phyloP scores from a whole-genome alignment of 2,888 invertebrate genomes.

The Argynnis bischoffii region DNA sequence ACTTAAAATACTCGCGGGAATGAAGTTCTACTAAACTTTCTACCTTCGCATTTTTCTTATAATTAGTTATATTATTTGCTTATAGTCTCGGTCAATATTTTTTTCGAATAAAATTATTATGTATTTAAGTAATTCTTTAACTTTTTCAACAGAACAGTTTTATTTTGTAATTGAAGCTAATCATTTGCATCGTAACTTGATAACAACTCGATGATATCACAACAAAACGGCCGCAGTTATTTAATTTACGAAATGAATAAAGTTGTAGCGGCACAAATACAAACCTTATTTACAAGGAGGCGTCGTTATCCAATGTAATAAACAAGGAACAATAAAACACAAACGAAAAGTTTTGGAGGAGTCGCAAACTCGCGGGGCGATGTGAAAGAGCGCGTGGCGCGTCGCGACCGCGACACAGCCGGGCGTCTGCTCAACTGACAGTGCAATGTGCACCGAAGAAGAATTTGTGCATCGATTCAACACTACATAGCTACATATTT shows the following conservation, averaged over 20 bases:
- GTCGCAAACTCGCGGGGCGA: slow-evolving; percentile 31
- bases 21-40: background rate
- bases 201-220: background rate
- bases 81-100: background rate
- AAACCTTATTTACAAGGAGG: slow-evolving; percentile 36
- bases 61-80: background rate
- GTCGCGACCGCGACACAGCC: slow-evolving; percentile 39
- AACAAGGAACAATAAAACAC: slow-evolving; percentile 33
- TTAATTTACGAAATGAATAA: slow-evolving; percentile 3
- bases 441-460: slow-evolving; percentile 38
- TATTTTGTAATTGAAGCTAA: too few relatives aligned
- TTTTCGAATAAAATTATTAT: background rate
- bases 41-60: background rate
- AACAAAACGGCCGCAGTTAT: background rate
- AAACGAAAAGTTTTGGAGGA: slow-evolving; percentile 35
- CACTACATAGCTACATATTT: slow-evolving; percentile 25
- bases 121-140: too few relatives aligned
- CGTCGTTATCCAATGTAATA: slow-evolving; percentile 34
- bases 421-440: slow-evolving; percentile 43
- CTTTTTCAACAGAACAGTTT: too few relatives aligned
- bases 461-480: slow-evolving; percentile 40
- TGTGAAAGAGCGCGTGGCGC: slow-evolving; percentile 42
- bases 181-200: background rate
- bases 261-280: slow-evolving; percentile 24
- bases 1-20: slow-evolving; percentile 11